Base-by-base conservation (phyloP, 1,140 invertebrate species). In the Drosophila cardini region DNA sequence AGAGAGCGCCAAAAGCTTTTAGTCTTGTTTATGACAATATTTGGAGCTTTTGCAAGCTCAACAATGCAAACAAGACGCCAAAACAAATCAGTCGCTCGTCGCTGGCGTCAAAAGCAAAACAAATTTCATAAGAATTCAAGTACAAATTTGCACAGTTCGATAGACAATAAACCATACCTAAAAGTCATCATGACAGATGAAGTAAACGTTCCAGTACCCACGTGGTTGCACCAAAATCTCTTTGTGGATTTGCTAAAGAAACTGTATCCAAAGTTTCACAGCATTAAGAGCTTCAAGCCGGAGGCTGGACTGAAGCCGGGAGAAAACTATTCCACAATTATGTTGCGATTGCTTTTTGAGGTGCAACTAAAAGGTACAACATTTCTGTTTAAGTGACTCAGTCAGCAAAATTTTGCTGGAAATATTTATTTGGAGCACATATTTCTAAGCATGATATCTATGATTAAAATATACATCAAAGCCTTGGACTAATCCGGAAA, bases 221-320 rank as follows among this genome's bases (percentile, higher is more conserved):
- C 69, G 30, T 93, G 93, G 93, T 60, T 94, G 26, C 91, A 92
- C 61, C 52, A 75, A 30, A 78, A 92, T 34, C 93, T 93, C n/a
- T 70, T 92, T 1, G 74, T 93, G 56, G 90, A 91, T 72, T 45
- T 92, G 30, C 68, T 94, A 0, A 80, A 78, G 38, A 72, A 91
- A 7, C 42, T 11, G 13, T 76, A 82, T 7, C 90, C 91, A n/a
- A 67, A 63, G 10, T 89, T 82, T 45, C 78, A 92, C 60, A 46
- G 64, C 36, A 85, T 86, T n/a, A 90, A 76, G 58, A 60, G 70
- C 55, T 90, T 80, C 50, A 60, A 80, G 30, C 67, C 75, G 7
- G 68, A 52, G 36, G 55, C 74, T 4, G 85, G 74, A 8, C 48
- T 83, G 11, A 58, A 57, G 38, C 61, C 82, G 0, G 85, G 87